These are phyloP conservation scores for Artibeus lituratus DNA, from an alignment of 2,797 vertebrate species.

Conservation along the genomic window DNA sequence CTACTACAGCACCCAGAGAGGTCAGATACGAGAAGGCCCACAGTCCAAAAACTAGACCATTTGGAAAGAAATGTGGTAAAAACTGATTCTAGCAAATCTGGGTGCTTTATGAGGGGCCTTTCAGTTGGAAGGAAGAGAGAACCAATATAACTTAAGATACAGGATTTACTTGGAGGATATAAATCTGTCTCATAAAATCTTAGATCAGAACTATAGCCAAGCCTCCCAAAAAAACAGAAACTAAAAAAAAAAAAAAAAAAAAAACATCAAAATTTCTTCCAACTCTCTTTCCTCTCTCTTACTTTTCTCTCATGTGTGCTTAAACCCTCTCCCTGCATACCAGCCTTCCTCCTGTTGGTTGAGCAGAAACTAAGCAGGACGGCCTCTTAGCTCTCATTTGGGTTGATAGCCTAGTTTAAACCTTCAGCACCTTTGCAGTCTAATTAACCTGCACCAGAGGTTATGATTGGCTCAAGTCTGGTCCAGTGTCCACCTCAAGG, in stretches of 20 bases:
- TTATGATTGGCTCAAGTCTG: neutral
- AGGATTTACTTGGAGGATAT: constrained; percentile 19
- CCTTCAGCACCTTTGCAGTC: neutral
- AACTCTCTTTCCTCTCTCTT: neutral
- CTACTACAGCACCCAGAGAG: neutral
- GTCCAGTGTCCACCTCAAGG: neutral
- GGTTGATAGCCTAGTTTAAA: neutral
- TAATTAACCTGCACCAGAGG: neutral
- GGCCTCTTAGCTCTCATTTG: neutral
- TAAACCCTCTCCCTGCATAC: neutral
- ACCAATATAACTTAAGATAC: neutral
- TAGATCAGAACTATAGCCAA: neutral
- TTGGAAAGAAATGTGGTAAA: neutral
- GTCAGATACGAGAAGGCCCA: neutral
- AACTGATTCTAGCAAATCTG: neutral
- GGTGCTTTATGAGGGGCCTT: neutral
- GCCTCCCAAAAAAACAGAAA: neutral
- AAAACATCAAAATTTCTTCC: neutral
- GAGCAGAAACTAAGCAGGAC: neutral
- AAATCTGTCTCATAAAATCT: constrained; percentile 23
- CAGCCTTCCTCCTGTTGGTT: neutral
- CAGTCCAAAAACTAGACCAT: neutral
- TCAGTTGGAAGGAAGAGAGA: neutral
- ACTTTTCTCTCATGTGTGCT: neutral
- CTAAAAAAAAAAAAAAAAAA: neutral